These are phyloP conservation scores for Phrynocephalus vlangalii DNA, from an alignment of 2,797 vertebrate genomes.

Conservation along the genomic window DNA sequence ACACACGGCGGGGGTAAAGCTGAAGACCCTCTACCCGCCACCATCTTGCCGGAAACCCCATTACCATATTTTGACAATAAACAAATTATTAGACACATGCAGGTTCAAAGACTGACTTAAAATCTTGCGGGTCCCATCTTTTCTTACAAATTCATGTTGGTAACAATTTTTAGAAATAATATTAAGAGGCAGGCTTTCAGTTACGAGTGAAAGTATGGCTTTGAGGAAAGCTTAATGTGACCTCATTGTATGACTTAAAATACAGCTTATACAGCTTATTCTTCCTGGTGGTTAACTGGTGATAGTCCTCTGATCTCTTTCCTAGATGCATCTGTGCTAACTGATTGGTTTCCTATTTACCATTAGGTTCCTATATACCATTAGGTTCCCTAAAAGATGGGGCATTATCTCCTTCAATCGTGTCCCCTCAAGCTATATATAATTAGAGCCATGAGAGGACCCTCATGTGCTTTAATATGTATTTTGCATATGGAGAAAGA, in stretches of 20 bases:
- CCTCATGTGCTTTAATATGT: not conserved
- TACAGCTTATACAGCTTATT: not conserved
- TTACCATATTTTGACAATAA: not conserved
- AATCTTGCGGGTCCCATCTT: not conserved
- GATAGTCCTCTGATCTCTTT: not conserved
- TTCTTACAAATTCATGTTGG: not conserved
- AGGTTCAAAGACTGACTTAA: not conserved
- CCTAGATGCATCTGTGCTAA: not conserved
- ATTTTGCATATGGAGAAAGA: constrained; percentile 3
- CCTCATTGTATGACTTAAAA: not conserved
- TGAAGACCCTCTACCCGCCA: too few species aligned
- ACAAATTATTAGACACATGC: not conserved
- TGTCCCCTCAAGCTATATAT: not conserved
- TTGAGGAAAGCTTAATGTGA: not conserved
- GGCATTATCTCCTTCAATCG: not conserved
- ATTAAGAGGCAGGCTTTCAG: not conserved
- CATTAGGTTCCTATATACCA: not conserved
- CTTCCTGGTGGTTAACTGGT: not conserved
- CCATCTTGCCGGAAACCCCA: too few species aligned
- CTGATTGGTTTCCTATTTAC: not conserved
- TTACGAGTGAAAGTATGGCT: not conserved
- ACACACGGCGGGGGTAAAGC: too few species aligned
- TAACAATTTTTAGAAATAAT: not conserved
- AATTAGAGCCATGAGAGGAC: not conserved
- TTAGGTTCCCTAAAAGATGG: not conserved